Evolutionary conservation across 2,113 vertebrate species (phyloP).

Genomic region (Marcusenius ussheri): DNA sequence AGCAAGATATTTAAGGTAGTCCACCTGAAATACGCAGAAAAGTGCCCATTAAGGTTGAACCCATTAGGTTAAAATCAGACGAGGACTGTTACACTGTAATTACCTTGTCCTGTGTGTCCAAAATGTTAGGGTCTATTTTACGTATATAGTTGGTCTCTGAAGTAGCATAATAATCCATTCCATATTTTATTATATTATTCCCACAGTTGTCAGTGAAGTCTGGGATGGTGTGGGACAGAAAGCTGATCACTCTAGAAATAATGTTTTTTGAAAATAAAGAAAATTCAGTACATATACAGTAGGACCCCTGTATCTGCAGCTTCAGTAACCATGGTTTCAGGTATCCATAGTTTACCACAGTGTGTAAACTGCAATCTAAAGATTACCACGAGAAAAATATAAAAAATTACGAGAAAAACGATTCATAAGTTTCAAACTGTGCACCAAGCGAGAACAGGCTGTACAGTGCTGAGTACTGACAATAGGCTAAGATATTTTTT

Average conservation of each 20-base stretch:
- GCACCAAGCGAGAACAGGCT: neutral
- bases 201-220: constrained; percentile 94
- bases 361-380: neutral
- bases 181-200: constrained; percentile 83
- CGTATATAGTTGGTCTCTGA: constrained; percentile 90
- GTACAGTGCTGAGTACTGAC: neutral
- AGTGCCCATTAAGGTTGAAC: neutral
- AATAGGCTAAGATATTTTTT: neutral
- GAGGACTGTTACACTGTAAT: neutral
- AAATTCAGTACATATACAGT: neutral
- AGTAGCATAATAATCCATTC: constrained; percentile 79
- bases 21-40: constrained; percentile 60
- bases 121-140: constrained; percentile 76
- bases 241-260: constrained; percentile 72
- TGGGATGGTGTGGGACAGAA: constrained; percentile 83
- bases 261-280: neutral
- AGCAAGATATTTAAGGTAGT: constrained; percentile 76
- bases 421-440: neutral
- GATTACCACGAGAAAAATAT: neutral
- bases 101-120: constrained; percentile 91
- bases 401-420: neutral
- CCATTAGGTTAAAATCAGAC: neutral
- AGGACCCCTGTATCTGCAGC: neutral
- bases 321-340: neutral
- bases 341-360: neutral